Evolutionary conservation across 2,797 vertebrate species (phyloP).

Genomic region (Botia kubotai): DNA sequence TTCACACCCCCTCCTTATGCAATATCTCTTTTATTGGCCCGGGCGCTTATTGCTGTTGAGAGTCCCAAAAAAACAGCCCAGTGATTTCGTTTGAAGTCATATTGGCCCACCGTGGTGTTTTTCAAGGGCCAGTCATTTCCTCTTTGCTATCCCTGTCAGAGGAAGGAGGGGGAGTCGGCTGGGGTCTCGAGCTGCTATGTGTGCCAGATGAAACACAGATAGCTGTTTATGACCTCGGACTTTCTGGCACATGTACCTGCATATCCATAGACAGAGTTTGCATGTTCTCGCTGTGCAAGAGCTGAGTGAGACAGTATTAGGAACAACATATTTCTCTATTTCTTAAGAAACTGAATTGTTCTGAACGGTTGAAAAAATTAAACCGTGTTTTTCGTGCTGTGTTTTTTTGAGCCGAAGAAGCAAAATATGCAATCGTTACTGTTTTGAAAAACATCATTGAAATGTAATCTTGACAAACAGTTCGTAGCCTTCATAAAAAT

Average conservation of each 20-base stretch:
- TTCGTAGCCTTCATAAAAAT: neutral
- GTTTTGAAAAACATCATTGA: neutral
- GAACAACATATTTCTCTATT: neutral
- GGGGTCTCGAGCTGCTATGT: slow-evolving; percentile 25
- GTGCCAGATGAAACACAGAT: slow-evolving; percentile 48
- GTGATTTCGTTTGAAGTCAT: slow-evolving; percentile 46
- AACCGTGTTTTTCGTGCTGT: too few relatives aligned
- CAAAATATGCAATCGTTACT: neutral
- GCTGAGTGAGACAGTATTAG: neutral
- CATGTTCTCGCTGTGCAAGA: slow-evolving; percentile 15
- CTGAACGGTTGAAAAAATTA: too few relatives aligned
- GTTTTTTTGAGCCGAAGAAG: neutral
- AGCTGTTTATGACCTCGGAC: slow-evolving; percentile 40
- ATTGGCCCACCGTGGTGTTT: slow-evolving; percentile 45
- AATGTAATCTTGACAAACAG: neutral
- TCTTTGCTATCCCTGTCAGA: slow-evolving; percentile 43
- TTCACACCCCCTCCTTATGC: slow-evolving; percentile 2
- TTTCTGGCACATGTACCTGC: slow-evolving; percentile 11
- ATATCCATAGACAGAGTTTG: slow-evolving; percentile 6
- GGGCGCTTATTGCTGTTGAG: slow-evolving; percentile 8
- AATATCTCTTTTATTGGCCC: slow-evolving; percentile 41
- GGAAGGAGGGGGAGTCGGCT: slow-evolving; percentile 11
- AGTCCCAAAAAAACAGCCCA: slow-evolving; percentile 12
- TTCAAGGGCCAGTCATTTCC: slow-evolving; percentile 45
- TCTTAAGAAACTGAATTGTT: too few relatives aligned